Evolutionary conservation across 2,113 vertebrate genomes (phyloP).

Genomic region (Carollia perspicillata): DNA sequence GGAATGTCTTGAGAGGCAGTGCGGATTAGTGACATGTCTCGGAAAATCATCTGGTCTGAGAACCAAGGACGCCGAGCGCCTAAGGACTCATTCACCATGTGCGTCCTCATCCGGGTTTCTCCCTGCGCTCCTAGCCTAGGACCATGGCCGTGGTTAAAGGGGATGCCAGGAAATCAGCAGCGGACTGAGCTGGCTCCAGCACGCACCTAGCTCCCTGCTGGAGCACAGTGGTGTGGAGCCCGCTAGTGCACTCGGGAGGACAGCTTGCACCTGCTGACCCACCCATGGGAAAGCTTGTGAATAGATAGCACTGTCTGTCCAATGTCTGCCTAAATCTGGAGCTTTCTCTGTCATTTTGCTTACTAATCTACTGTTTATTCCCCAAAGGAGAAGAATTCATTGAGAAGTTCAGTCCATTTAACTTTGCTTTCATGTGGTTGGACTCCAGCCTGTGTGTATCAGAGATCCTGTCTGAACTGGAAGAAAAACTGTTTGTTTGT

Average conservation of each 20-base stretch:
- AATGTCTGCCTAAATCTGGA: not conserved
- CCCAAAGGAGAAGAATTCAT: not conserved
- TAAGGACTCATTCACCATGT: not conserved
- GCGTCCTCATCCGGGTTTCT: too few relatives aligned
- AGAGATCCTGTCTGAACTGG: not conserved
- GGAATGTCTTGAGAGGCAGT: not conserved
- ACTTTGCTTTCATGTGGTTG: slow-evolving; percentile 36
- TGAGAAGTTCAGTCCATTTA: not conserved
- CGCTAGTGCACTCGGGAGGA: not conserved
- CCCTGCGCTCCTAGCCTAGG: not conserved
- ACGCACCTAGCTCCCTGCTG: not conserved
- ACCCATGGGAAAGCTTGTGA: slow-evolving; percentile 18
- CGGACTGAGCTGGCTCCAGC: not conserved
- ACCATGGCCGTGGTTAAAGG: not conserved
- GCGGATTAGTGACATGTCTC: not conserved
- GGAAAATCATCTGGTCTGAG: not conserved
- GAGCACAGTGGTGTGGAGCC: not conserved
- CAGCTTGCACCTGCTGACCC: not conserved
- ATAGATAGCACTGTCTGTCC: not conserved
- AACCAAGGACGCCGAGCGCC: not conserved
- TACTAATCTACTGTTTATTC: not conserved
- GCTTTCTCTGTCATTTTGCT: not conserved
- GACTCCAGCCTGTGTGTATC: not conserved
- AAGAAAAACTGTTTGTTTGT: not conserved
- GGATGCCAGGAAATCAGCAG: not conserved